Conservation (phyloP, 2,797 vertebrate species). For the Myotis planiceps region DNA sequence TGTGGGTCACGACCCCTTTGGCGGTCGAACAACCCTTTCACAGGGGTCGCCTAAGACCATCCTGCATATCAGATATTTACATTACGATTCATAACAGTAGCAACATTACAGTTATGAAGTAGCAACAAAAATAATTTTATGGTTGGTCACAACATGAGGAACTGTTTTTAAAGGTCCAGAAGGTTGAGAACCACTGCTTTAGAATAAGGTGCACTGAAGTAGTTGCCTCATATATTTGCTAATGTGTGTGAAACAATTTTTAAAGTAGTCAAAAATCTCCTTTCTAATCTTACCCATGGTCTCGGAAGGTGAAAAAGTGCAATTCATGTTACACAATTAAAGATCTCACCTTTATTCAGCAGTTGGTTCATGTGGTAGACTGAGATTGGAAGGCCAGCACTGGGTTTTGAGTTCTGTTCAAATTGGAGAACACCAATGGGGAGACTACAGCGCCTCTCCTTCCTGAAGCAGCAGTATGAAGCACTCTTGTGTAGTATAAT, state of each 20-base stretch:
- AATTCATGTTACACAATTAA: background rate
- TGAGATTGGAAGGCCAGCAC: background rate
- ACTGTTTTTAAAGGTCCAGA: too few species aligned
- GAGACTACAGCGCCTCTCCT: slow-evolving; percentile 68
- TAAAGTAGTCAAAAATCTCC: background rate
- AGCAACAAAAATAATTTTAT: too few species aligned
- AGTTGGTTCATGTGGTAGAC: background rate
- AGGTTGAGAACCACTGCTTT: background rate
- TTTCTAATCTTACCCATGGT: background rate
- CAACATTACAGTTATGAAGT: too few species aligned
- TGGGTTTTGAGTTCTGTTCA: slow-evolving; percentile 54
- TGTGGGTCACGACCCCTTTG: too few species aligned
- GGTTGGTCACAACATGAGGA: too few species aligned
- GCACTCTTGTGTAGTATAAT: slow-evolving; percentile 74
- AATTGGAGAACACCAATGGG: slow-evolving; percentile 19
- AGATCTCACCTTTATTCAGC: background rate
- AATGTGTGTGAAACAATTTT: background rate
- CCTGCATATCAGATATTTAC: too few species aligned
- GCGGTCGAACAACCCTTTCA: too few species aligned
- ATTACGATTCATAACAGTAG: too few species aligned
- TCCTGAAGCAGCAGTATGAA: slow-evolving; percentile 71
- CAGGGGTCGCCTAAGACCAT: too few species aligned
- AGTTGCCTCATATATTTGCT: background rate
- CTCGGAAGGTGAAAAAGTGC: background rate
- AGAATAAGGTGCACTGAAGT: background rate